phyloP scores from a whole-genome alignment of 2,113 vertebrate species.

The Boulengeromyrus knoepffleri region DNA sequence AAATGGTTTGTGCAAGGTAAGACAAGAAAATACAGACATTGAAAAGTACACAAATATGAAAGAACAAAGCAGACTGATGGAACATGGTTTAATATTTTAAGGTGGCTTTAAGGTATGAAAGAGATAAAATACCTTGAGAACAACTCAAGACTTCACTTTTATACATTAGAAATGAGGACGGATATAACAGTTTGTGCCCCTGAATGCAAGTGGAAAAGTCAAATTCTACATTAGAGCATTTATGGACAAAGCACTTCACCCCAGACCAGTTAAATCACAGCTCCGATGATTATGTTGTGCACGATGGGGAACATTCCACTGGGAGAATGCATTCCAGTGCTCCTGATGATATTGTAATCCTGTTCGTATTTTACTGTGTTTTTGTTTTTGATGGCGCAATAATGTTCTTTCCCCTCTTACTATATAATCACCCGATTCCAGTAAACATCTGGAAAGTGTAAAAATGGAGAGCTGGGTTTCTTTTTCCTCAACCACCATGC shows the following conservation, averaged over 20 bases:
- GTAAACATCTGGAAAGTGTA: slow-evolving; percentile 6
- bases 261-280: not conserved
- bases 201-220: not conserved
- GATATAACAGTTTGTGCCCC: not conserved
- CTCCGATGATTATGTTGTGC: not conserved
- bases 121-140: not conserved
- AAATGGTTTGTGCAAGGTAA: not conserved
- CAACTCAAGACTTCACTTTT: not conserved
- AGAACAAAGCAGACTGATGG: not conserved
- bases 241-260: not conserved
- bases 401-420: not conserved
- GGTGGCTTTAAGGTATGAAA: not conserved
- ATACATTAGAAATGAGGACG: not conserved
- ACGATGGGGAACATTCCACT: not conserved
- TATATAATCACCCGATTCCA: not conserved
- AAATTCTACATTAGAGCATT: not conserved
- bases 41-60: not conserved
- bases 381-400: not conserved
- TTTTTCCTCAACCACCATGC: not conserved
- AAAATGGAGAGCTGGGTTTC: not conserved
- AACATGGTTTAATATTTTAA: not conserved
- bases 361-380: not conserved
- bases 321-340: not conserved
- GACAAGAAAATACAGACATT: not conserved
- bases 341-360: not conserved